Percentiles rank a stretch among this genome's conserved stretches.
These are phyloP conservation scores for Cheilosia urbana DNA, from an alignment of 2,888 invertebrate genomes.

Conservation along the genomic window DNA sequence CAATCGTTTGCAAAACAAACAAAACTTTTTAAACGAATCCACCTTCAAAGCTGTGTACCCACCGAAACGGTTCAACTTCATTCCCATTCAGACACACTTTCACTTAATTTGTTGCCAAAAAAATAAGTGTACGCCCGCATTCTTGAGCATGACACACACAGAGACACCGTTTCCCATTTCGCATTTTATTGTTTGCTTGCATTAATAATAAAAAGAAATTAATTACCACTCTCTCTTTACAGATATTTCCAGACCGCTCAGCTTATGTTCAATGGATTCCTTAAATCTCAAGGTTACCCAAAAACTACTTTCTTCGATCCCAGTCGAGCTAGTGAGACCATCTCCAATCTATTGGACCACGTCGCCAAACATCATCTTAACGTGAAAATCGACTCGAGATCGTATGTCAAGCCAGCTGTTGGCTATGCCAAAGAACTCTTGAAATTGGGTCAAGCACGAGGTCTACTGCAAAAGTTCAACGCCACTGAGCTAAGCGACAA, in stretches of 20 bases:
- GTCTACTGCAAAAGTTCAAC: conserved; percentile 87
- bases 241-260: conserved; percentile 89
- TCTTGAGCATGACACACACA: conserved; percentile 14
- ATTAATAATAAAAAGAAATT: conserved; percentile 14
- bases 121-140: conserved; percentile 5
- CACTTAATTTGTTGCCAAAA: conserved; percentile 26
- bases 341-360: conserved; percentile 88
- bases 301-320: conserved; percentile 89
- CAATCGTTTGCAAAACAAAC: too few species aligned
- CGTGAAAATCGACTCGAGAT: conserved; percentile 88
- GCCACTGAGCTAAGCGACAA: conserved; percentile 90
- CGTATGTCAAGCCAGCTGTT: conserved; percentile 90
- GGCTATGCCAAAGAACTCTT: conserved; percentile 89
- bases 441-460: conserved; percentile 88
- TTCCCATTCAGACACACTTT: conserved; percentile 32
- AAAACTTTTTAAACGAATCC: background rate
- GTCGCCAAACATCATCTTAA: conserved; percentile 89
- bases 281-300: conserved; percentile 90
- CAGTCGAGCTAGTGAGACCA: conserved; percentile 88
- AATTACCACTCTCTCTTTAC: conserved; percentile 78
- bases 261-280: conserved; percentile 89
- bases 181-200: conserved; percentile 7
- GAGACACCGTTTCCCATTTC: conserved; percentile 45
- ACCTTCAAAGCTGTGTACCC: background rate
- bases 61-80: background rate